Percentiles rank a stretch among this genome's conserved stretches.
Evolutionary conservation across 2,113 vertebrate species (phyloP).

Genomic region (Chrysemys picta): DNA sequence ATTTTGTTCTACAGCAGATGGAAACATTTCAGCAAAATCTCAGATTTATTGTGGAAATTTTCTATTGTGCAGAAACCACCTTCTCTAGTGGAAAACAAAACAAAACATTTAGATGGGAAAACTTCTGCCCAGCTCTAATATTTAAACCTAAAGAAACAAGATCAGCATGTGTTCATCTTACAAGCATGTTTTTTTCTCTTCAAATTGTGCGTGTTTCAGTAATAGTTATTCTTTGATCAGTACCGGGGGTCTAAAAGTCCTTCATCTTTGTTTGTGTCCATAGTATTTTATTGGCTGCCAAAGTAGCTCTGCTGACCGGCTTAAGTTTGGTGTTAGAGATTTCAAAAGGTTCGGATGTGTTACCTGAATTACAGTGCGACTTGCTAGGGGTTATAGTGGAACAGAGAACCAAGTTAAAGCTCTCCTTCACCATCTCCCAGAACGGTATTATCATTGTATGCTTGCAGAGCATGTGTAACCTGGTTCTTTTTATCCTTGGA

Average conservation of each 20-base stretch:
- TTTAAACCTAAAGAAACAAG: neutral
- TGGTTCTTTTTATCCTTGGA: slow-evolving; percentile 56
- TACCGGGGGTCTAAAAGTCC: neutral
- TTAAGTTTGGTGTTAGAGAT: slow-evolving; percentile 36
- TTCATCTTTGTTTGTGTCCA: slow-evolving; percentile 28
- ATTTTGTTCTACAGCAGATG: neutral
- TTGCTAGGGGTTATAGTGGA: slow-evolving; percentile 37
- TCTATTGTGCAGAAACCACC: neutral
- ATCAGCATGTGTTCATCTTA: neutral
- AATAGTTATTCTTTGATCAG: neutral
- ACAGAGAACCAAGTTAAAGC: slow-evolving; percentile 52
- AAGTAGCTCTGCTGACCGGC: neutral
- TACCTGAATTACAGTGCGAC: slow-evolving; percentile 42
- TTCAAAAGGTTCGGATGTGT: slow-evolving; percentile 37
- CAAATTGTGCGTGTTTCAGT: neutral
- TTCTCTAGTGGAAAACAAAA: neutral
- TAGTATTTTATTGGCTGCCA: slow-evolving; percentile 8
- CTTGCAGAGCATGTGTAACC: slow-evolving; percentile 50
- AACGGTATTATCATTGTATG: slow-evolving; percentile 46
- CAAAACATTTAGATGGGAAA: neutral
- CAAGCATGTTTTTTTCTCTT: neutral
- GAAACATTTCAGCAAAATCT: neutral
- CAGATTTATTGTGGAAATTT: neutral
- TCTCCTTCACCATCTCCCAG: slow-evolving; percentile 55
- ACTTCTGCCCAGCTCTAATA: neutral